Percentiles rank a stretch among this genome's conserved stretches.
Conservation (phyloP, 2,888 invertebrate genomes). For the Willowsia nigromaculata region DNA sequence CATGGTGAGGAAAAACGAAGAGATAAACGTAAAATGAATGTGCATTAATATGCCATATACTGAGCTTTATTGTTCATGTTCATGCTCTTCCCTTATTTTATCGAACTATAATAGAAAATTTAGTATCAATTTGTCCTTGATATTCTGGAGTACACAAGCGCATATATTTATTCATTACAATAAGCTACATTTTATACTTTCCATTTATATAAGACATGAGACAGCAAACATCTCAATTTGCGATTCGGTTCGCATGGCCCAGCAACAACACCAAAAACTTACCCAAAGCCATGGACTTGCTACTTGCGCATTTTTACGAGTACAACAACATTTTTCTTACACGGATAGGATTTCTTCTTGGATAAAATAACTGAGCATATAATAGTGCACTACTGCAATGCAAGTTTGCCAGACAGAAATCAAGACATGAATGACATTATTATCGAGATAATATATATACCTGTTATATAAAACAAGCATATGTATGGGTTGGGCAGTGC, state of each 20-base stretch:
- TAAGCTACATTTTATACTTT: neutral
- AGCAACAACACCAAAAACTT: neutral
- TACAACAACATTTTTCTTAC: neutral
- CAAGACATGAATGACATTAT: neutral
- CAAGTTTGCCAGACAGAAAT: too few species aligned
- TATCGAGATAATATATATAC: too few species aligned
- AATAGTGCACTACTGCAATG: too few species aligned
- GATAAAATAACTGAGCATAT: neutral
- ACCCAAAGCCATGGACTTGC: neutral
- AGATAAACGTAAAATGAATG: neutral
- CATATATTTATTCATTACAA: neutral
- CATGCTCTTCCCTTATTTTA: neutral
- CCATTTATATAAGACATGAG: neutral
- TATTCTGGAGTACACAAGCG: neutral
- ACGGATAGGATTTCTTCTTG: neutral
- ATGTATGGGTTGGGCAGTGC: neutral
- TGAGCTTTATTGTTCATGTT: neutral
- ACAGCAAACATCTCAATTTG: constrained; percentile 48
- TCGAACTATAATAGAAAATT: neutral
- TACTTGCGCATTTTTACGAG: constrained; percentile 14
- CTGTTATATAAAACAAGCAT: neutral
- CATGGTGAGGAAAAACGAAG: neutral
- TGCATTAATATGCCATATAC: neutral
- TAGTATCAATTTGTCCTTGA: constrained; percentile 37
- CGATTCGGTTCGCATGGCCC: constrained; percentile 5